Evolutionary conservation across 1,140 invertebrate genomes (phyloP).

Genomic region (Rhagoletis pomonella): DNA sequence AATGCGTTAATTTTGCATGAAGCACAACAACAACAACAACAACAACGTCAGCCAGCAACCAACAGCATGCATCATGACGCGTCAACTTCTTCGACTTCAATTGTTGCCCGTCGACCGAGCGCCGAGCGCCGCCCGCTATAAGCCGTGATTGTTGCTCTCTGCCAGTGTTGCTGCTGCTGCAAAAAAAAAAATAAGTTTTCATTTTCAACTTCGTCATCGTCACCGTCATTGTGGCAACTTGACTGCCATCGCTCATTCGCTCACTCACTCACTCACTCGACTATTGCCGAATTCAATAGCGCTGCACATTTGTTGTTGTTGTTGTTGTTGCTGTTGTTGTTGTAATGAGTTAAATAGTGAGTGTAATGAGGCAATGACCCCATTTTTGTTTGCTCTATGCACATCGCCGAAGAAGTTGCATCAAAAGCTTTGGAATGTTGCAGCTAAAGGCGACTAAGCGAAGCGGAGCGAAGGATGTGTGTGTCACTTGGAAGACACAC

Average conservation of each 20-base stretch:
- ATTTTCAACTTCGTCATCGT: constrained; percentile 1
- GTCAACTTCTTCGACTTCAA: neutral
- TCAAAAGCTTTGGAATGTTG: neutral
- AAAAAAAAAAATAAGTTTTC: neutral
- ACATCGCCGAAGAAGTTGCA: neutral
- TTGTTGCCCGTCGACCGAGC: neutral
- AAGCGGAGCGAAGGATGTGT: neutral
- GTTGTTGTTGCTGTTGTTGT: too few relatives aligned
- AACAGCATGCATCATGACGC: neutral
- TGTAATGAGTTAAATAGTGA: constrained; percentile 38
- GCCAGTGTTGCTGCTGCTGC: neutral
- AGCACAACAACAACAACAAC: neutral
- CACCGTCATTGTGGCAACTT: constrained; percentile 11
- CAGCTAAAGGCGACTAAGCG: constrained; percentile 3
- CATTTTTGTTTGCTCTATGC: constrained; percentile 38
- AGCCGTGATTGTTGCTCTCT: neutral
- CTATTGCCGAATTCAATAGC: constrained; percentile 43
- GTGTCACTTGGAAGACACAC: neutral
- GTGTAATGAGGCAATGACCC: constrained; percentile 47
- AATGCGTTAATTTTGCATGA: constrained; percentile 51
- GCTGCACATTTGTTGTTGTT: constrained; percentile 28
- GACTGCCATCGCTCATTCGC: neutral
- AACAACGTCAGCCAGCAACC: neutral
- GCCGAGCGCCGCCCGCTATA: neutral
- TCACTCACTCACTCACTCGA: neutral